Evolutionary conservation across 2,797 vertebrate species (phyloP), one percentile per base, ranked within the genome.

Genomic region (Momotus momota): DNA sequence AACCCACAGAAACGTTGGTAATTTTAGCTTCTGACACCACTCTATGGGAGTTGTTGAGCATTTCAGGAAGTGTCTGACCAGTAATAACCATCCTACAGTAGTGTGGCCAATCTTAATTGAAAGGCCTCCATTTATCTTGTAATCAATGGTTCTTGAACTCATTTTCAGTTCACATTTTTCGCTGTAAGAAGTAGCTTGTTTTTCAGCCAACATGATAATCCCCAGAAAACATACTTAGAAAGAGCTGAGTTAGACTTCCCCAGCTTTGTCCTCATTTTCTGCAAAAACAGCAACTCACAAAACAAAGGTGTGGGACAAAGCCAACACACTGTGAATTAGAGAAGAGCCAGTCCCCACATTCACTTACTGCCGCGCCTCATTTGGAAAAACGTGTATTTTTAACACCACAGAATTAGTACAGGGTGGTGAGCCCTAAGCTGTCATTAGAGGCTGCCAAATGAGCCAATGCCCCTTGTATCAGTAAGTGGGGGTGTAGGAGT

Each of bases 61-160:
- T 97, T 98, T 96, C 98, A 98, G 97, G 97, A 98, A 98, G 96
- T 92, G 96, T 97, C 96, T 97, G 91, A 86, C 97, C 97, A 49
- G 46, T 46, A 75, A 72, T 3, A 75, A 51, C 27, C 43, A 41
- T 65, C 19, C 54, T 95, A 92, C 75, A 84, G 46, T 97, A 97
- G 87, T 57, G 95, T 89, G 86, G 88, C 96, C 96, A 94, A 89
- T 95, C 92, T 93, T 98, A 98, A 98, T 97, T 98, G 98, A 98
- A 98, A 98, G 96, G 94, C 95, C 97, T 93, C 86, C 52, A 80
- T 93, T 86, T 92, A 89, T 93, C 98, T 96, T 91, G 40, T 98
- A 98, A 98, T 98, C 97, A 97, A 72, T 82, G 96, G 94, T 91
- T 96, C 97, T 84, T 92, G 97, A 98, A 96, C 97, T 97, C 96